Evolutionary conservation across 2,113 vertebrate species (phyloP).

Genomic region (Ameiurus melas): DNA sequence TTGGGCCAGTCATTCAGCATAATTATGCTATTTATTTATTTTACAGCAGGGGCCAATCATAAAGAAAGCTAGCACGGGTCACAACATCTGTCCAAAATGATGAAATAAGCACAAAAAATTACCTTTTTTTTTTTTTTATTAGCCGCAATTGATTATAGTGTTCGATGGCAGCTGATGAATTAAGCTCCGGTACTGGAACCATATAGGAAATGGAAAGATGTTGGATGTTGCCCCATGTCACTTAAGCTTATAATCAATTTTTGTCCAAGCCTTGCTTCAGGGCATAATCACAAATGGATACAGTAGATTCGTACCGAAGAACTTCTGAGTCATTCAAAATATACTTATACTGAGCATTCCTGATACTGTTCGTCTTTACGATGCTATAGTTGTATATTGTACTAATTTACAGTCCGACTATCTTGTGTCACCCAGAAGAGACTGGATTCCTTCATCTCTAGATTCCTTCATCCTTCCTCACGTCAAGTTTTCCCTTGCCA

Average conservation of each 20-base stretch:
- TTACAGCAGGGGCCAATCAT: no score
- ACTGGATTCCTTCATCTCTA: not conserved
- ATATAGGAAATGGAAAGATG: not conserved
- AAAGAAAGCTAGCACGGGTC: no score
- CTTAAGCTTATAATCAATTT: not conserved
- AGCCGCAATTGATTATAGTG: not conserved
- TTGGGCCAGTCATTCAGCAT: no score
- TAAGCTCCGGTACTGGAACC: not conserved
- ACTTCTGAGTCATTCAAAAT: not conserved
- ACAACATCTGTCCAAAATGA: no score
- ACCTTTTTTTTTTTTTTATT: no score
- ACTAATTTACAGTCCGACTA: not conserved
- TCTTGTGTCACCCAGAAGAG: not conserved
- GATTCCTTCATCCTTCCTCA: not conserved
- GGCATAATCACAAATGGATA: not conserved
- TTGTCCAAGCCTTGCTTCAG: not conserved
- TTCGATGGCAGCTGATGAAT: not conserved
- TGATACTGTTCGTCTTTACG: not conserved
- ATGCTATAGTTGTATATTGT: not conserved
- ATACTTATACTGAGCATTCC: not conserved
- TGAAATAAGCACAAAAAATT: no score
- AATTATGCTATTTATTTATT: no score
- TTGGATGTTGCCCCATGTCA: not conserved
- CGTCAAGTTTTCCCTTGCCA: not conserved
- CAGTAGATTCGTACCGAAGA: not conserved